Evolutionary conservation across 2,797 vertebrate species (phyloP).

Genomic region (Onychomys leucogaster): DNA sequence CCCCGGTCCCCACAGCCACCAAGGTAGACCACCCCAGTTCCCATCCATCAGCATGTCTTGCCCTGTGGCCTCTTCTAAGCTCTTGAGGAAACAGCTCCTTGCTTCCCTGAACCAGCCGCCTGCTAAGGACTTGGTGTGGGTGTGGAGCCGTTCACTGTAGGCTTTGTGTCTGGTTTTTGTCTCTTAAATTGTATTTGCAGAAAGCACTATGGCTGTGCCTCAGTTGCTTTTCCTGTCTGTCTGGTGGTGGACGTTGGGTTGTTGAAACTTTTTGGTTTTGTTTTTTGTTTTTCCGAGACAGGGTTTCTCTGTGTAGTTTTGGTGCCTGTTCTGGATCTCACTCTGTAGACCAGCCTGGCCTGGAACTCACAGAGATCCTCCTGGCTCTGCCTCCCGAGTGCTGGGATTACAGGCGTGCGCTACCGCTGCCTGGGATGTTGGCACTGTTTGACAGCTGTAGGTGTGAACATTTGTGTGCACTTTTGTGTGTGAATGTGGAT

Average conservation of each 20-base stretch:
- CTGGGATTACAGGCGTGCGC: no score
- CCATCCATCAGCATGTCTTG: background rate
- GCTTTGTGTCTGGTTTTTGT: background rate
- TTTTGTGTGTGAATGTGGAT: background rate
- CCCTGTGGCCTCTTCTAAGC: background rate
- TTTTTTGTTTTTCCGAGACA: no score
- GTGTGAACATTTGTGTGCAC: background rate
- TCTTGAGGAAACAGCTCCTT: background rate
- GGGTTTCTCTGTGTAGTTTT: no score
- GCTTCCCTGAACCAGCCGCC: background rate
- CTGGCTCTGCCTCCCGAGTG: no score
- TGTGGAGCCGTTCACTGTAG: background rate
- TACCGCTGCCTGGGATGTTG: background rate
- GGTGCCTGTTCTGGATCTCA: no score
- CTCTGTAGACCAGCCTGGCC: no score
- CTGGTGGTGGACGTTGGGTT: background rate
- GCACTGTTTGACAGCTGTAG: background rate
- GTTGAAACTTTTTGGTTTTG: background rate
- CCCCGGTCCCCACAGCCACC: conserved; percentile 93
- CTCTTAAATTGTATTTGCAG: background rate
- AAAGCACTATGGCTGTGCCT: background rate
- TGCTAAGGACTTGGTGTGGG: background rate
- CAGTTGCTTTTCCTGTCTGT: background rate
- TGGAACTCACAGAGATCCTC: no score
- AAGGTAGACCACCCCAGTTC: conserved; percentile 87